phyloP scores from a whole-genome alignment of 2,888 invertebrate species.

The Sarcophaga subvicina region DNA sequence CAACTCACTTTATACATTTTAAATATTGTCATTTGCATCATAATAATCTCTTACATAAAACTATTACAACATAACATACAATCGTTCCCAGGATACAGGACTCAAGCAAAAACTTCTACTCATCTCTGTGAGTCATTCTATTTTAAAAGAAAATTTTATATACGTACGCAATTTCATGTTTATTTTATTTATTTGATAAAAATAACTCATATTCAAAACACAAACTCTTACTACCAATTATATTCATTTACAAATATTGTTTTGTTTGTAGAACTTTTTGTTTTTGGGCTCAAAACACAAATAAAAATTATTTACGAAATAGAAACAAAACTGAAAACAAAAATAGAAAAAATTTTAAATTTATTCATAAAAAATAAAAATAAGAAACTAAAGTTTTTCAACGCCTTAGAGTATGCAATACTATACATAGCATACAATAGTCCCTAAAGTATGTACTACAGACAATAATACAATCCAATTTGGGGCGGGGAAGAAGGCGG shows the following conservation, averaged over 20 bases:
- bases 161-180: not conserved
- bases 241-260: slow-evolving; percentile 52
- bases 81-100: not conserved
- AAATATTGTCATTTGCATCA: slow-evolving; percentile 66
- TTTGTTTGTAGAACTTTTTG: slow-evolving; percentile 42
- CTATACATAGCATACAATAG: slow-evolving; percentile 32
- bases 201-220: not conserved
- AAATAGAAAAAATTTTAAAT: slow-evolving; percentile 24
- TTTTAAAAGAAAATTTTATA: not conserved
- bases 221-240: slow-evolving; percentile 40
- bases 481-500: not conserved
- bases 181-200: not conserved
- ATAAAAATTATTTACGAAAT: slow-evolving; percentile 48
- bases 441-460: slow-evolving; percentile 25
- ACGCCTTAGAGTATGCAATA: slow-evolving; percentile 60
- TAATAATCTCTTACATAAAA: slow-evolving; percentile 44
- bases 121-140: not conserved
- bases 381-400: slow-evolving; percentile 50
- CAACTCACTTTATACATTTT: slow-evolving; percentile 40
- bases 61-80: not conserved
- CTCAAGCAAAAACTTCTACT: not conserved
- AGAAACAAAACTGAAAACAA: slow-evolving; percentile 24
- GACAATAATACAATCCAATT: slow-evolving; percentile 3
- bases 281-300: slow-evolving; percentile 16
- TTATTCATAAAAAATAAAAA: not conserved